Evolutionary conservation across 1,140 invertebrate species (phyloP), one percentile per base, ranked within the genome.

Genomic region (Leptopilina clavipes): DNA sequence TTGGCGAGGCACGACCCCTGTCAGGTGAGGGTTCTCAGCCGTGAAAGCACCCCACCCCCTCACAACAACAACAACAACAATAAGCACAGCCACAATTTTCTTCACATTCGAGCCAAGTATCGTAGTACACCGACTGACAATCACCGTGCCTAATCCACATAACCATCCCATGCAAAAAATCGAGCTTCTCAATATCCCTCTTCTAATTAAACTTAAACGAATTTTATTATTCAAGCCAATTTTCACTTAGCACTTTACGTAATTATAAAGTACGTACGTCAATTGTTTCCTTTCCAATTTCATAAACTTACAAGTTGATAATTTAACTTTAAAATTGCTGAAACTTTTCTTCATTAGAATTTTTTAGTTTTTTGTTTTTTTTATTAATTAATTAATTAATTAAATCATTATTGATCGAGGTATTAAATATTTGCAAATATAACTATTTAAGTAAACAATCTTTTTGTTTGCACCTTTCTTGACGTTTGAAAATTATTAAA

Each of bases 1-100:
- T 91, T 98, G 84, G 93, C 95, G 84, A 94, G 95, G 75, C 96
- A 97, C 90, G 96, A 98, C 88, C 96, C 97, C 54, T 97, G 96
- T 91, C 94, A 95, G 93, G 94, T 94, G 92, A 94, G 93, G 90
- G 92, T 93, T 78, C 84, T 93, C 91, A 90, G 86, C 83, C 91
- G 91, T 81, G 88, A 89, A 87, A 88, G 85, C 83, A 90, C 84
- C 80, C 86, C 85, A 70, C 87, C 86, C 70, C 86, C 82, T 17
- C 82, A 77, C 73, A 85, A 83, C 82, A 85, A 31, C 25, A 31
- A 31, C 25, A 31, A 31, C 25, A 31, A 31, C 25, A 31, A 80
- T 82, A 87, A 90, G 82, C 84, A 86, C 83, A 75, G n/a, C 77
- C 92, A 85, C 89, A 92, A 86, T 59, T 95, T 94, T 87, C 89